Percentiles rank a stretch among this genome's conserved stretches.
phyloP scores from a whole-genome alignment of 2,797 vertebrate genomes.

The Tolypeutes matacus region DNA sequence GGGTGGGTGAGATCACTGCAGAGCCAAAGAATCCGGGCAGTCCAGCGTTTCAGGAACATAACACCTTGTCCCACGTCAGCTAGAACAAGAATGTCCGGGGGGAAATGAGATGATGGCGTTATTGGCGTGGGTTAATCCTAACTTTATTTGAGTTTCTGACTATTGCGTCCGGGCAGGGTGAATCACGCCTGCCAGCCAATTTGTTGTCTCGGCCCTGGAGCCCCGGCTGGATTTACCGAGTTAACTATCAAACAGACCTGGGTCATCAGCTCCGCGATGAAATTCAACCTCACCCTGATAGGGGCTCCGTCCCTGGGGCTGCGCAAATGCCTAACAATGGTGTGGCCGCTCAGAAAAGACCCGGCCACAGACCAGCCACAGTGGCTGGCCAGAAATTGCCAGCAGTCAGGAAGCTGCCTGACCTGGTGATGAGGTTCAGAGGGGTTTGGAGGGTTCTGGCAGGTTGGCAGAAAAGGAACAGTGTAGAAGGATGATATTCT shows the following conservation, averaged over 20 bases:
- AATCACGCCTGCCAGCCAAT: conserved; percentile 6
- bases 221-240: conserved; percentile 42
- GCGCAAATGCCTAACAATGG: conserved; percentile 16
- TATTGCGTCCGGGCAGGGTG: not conserved
- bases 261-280: conserved; percentile 63
- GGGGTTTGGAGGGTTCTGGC: not conserved
- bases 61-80: not conserved
- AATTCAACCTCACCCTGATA: conserved; percentile 55
- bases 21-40: not conserved
- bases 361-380: conserved; percentile 28
- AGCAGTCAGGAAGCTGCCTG: conserved; percentile 29
- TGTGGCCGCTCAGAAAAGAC: not conserved
- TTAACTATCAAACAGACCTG: conserved; percentile 63
- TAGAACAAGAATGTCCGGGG: not conserved
- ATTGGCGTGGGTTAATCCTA: not conserved
- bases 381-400: not conserved
- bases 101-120: not conserved
- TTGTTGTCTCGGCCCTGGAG: not conserved
- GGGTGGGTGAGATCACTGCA: not conserved
- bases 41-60: not conserved
- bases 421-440: conserved; percentile 42
- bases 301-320: conserved; percentile 66
- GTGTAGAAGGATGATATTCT: not conserved
- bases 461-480: not conserved
- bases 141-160: conserved; percentile 30